These are phyloP conservation scores for Dexiosoma caninum DNA, from an alignment of 2,888 invertebrate genomes.

Conservation along the genomic window DNA sequence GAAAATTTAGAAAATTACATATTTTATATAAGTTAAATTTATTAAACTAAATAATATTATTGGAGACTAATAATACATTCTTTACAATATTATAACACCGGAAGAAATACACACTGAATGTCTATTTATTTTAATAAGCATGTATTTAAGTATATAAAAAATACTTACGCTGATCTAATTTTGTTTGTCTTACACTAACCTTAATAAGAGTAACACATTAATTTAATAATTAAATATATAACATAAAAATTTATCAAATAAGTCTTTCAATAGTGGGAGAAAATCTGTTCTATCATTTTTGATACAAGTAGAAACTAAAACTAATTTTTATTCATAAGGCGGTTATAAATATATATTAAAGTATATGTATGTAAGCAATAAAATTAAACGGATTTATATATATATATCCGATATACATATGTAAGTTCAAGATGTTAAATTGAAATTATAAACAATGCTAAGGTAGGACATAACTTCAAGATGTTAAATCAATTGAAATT, in stretches of 20 bases:
- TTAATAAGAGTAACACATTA: not conserved
- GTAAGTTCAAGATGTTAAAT: slow-evolving; percentile 73
- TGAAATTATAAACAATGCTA: too few species aligned
- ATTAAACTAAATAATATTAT: slow-evolving; percentile 11
- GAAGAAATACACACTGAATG: not conserved
- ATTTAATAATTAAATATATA: slow-evolving; percentile 20
- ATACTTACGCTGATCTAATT: not conserved
- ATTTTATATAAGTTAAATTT: slow-evolving; percentile 3
- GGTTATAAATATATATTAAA: not conserved
- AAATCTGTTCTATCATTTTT: slow-evolving; percentile 10
- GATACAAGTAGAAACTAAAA: not conserved
- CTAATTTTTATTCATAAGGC: slow-evolving; percentile 12
- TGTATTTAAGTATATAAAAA: slow-evolving; percentile 6
- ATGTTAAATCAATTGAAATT: slow-evolving; percentile 76
- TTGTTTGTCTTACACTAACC: not conserved
- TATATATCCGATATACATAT: not conserved
- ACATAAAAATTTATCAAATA: slow-evolving; percentile 29
- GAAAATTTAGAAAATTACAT: too few species aligned
- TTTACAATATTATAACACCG: slow-evolving; percentile 1
- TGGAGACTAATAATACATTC: not conserved
- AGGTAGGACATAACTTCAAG: slow-evolving; percentile 66
- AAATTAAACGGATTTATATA: not conserved
- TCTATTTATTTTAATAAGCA: not conserved
- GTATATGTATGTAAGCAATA: not conserved
- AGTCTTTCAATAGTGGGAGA: slow-evolving; percentile 34